Base-by-base conservation (phyloP, 1,140 invertebrate species). In the Trissolcus basalis region DNA sequence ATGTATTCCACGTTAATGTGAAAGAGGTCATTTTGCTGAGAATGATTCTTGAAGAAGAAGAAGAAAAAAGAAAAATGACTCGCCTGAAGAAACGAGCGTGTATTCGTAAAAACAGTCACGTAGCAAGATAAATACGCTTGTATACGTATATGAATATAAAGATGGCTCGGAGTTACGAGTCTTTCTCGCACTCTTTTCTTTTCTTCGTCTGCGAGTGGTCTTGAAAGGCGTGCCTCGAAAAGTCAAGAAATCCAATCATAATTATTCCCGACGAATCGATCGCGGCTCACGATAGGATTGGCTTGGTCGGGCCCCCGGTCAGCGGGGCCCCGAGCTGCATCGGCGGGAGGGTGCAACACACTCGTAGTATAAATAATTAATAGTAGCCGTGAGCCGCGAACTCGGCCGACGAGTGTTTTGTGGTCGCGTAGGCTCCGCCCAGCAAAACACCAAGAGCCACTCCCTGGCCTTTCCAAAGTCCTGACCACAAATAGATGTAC, bases 281-380 rank as follows among this genome's bases (percentile, higher is more conserved):
- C 83, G 83, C 80, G 80, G 79, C 83, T 84, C 81, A 82, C 82
- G 83, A 86, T 87, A 86, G 84, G 85, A 88, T 73, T 73, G 70
- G 70, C 81, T 82, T 80, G 82, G 80, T 79, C 72, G 77, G 70
- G 72, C 48, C 69, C 70, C 67, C 65, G 72, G 55, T 41, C 63
- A 56, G 54, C 59, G 69, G 55, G 56, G 67, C 68, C 69, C 65
- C 33, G 12, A 63, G 67, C 47, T 48, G 64, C 16, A 68, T 63
- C 72, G 74, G 56, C 61, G 68, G 68, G 64, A 71, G 68, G 73
- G 70, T 67, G 64, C 84, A 85, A 59, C 64, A 85, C 83, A 82
- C 83, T 85, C 82, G 80, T 83, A 85, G 83, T 85, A 87, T 87
- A 87, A 87, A 88, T 87, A 88, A 88, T 88, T 88, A 87, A 87